These are phyloP conservation scores for Lucifuga dentata DNA, from an alignment of 2,113 vertebrate genomes.

Conservation along the genomic window DNA sequence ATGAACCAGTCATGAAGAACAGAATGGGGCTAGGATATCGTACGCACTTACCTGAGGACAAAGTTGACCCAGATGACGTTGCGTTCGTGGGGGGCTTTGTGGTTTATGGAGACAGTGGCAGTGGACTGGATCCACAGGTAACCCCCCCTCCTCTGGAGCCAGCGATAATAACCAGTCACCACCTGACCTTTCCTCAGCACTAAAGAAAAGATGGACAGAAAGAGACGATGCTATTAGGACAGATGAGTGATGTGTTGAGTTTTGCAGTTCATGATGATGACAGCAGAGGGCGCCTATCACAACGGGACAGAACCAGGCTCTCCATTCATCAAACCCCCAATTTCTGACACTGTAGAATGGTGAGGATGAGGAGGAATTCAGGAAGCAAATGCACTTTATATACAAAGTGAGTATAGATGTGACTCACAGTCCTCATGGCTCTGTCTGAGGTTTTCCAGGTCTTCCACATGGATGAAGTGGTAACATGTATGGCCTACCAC, in stretches of 20 bases:
- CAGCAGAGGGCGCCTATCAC: conserved; percentile 76
- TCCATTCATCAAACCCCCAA: conserved; percentile 2
- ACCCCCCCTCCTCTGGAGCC: conserved; percentile 90
- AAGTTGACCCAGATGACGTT: conserved; percentile 96
- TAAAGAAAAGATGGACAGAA: conserved; percentile 43
- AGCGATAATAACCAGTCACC: conserved; percentile 90
- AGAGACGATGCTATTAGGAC: background rate
- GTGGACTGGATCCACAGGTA: conserved; percentile 93
- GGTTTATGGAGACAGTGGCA: conserved; percentile 90
- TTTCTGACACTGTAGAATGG: conserved; percentile 19
- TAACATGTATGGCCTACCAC: conserved; percentile 92
- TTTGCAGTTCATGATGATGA: conserved; percentile 39
- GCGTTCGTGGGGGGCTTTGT: conserved; percentile 90
- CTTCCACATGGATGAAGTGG: conserved; percentile 90
- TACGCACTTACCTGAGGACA: conserved; percentile 86
- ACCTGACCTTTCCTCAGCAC: conserved; percentile 93
- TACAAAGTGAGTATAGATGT: background rate
- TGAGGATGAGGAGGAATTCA: background rate
- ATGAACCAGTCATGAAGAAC: no score
- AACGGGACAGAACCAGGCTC: conserved; percentile 15
- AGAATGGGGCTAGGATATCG: no score
- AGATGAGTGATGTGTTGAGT: background rate
- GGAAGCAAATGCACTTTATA: no score
- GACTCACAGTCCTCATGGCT: conserved; percentile 91
- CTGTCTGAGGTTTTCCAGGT: conserved; percentile 87